phyloP scores from a whole-genome alignment of 2,113 vertebrate species.

The Saguinus imperator region DNA sequence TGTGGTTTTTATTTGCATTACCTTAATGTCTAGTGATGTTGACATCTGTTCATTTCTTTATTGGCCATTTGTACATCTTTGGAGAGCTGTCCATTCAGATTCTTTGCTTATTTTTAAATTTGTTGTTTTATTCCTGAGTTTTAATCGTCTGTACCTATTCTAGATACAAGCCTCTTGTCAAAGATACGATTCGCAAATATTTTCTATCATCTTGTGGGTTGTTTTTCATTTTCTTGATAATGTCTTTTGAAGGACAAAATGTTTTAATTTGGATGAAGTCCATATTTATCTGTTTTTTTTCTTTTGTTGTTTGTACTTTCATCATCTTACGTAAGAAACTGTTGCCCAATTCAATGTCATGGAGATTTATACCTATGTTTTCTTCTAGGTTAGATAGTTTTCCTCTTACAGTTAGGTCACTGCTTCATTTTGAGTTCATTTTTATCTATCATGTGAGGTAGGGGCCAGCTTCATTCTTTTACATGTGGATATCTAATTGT shows the following conservation, averaged over 20 bases:
- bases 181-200: background rate
- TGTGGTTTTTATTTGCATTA: constrained; percentile 5
- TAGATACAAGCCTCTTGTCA: background rate
- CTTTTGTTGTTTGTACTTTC: background rate
- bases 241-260: background rate
- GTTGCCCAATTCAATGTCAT: background rate
- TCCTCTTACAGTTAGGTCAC: background rate
- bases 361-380: background rate
- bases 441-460: background rate
- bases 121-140: background rate
- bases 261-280: background rate
- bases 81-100: background rate
- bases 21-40: background rate
- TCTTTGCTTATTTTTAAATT: background rate
- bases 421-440: constrained; percentile 10
- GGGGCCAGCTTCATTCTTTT: background rate
- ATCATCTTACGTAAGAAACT: background rate
- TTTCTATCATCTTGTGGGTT: background rate
- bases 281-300: background rate
- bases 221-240: background rate
- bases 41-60: background rate
- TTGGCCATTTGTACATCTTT: background rate
- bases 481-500: background rate
- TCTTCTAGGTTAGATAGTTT: constrained; percentile 22
- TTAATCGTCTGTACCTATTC: background rate